phyloP scores from a whole-genome alignment of 92 coral and sea anemone genomes.

The Pocillopora grandis region DNA sequence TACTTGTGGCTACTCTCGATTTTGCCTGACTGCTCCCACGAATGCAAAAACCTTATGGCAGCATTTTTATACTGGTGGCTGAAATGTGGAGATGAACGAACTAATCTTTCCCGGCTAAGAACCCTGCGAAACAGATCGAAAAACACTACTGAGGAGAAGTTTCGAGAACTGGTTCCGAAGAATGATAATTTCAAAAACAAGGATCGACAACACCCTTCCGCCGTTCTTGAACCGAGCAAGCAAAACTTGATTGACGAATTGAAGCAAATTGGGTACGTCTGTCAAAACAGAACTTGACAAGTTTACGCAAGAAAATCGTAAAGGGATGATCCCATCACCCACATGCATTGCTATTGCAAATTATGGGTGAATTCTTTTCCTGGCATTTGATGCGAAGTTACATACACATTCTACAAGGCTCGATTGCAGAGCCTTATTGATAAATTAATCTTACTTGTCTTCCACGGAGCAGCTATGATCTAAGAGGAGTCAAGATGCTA shows the following conservation, averaged over 20 bases:
- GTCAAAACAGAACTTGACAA: slow-evolving; percentile 50
- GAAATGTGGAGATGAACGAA: slow-evolving; percentile 7
- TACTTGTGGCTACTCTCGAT: slow-evolving; percentile 30
- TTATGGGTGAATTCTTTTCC: slow-evolving; percentile 26
- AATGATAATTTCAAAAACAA: slow-evolving; percentile 49
- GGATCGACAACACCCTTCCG: slow-evolving; percentile 42
- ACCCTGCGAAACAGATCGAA: slow-evolving; percentile 37
- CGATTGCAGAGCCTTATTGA: slow-evolving; percentile 29
- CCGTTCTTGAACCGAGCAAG: slow-evolving; percentile 39
- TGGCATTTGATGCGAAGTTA: slow-evolving; percentile 13
- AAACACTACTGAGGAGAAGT: slow-evolving; percentile 21
- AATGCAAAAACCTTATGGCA: neutral
- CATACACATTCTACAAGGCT: slow-evolving; percentile 23
- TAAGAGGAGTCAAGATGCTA: neutral
- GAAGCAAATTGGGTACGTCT: slow-evolving; percentile 39
- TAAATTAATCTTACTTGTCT: slow-evolving; percentile 22
- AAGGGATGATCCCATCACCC: slow-evolving; percentile 35
- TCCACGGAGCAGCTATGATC: too few relatives aligned
- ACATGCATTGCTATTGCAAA: slow-evolving; percentile 28
- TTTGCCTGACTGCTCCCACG: slow-evolving; percentile 30
- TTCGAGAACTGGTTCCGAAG: slow-evolving; percentile 38
- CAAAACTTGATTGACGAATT: slow-evolving; percentile 18
- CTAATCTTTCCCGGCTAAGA: slow-evolving; percentile 33
- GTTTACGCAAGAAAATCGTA: slow-evolving; percentile 24
- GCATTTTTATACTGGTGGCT: slow-evolving; percentile 40